phyloP scores from a whole-genome alignment of 2,113 vertebrate genomes.

The Leptobrachium leishanense region DNA sequence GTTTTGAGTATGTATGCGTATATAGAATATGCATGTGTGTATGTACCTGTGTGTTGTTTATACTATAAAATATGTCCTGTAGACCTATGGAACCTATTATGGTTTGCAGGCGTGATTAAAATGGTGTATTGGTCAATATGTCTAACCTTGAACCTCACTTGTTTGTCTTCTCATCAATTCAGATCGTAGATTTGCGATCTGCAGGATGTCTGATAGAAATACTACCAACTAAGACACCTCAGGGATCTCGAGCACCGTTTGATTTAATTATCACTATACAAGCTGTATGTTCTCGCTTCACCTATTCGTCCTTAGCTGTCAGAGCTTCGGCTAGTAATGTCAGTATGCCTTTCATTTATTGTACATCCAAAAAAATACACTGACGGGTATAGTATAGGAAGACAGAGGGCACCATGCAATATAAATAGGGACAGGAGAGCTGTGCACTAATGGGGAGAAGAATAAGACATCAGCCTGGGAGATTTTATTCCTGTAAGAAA shows the following conservation, averaged over 20 bases:
- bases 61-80: no score
- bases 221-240: slow-evolving; percentile 53
- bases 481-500: no score
- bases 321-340: slow-evolving; percentile 50
- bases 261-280: slow-evolving; percentile 61
- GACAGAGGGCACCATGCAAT: background rate
- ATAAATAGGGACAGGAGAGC: no score
- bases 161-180: slow-evolving; percentile 53
- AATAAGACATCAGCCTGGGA: no score
- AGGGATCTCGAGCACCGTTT: slow-evolving; percentile 55
- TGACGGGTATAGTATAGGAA: background rate
- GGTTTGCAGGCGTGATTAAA: background rate
- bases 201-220: slow-evolving; percentile 58
- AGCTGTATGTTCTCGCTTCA: slow-evolving; percentile 52
- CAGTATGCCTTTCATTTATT: slow-evolving; percentile 20
- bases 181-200: slow-evolving; percentile 55
- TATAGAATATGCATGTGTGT: no score
- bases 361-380: background rate
- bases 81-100: background rate
- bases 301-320: slow-evolving; percentile 65
- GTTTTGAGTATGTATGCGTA: no score
- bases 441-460: no score
- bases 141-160: slow-evolving; percentile 56
- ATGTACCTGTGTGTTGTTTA: no score
- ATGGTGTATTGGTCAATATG: slow-evolving; percentile 40